phyloP scores from a whole-genome alignment of 1,140 invertebrate species.

The Triops longicaudatus region DNA sequence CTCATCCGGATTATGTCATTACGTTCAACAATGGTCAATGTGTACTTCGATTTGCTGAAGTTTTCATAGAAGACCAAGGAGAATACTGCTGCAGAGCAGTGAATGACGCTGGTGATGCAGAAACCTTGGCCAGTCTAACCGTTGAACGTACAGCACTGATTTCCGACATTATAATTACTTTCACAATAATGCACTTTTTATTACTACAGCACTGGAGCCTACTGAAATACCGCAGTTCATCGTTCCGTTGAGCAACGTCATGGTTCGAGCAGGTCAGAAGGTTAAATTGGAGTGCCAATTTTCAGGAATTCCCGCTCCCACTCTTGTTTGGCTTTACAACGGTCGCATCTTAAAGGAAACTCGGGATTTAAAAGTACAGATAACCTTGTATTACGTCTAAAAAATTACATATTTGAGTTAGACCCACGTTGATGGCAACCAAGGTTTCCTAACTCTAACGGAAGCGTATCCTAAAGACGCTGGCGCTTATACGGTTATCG shows the following conservation, averaged over 20 bases:
- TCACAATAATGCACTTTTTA: conserved; percentile 16
- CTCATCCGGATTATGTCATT: conserved; percentile 56
- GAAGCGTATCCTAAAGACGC: conserved; percentile 63
- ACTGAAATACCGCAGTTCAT: conserved; percentile 48
- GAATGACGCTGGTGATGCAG: conserved; percentile 46
- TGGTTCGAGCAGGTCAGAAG: conserved; percentile 54
- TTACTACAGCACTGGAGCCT: conserved; percentile 43
- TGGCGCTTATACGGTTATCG: conserved; percentile 55
- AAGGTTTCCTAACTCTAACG: conserved; percentile 53
- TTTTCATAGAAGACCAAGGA: conserved; percentile 50
- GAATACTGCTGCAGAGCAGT: conserved; percentile 48
- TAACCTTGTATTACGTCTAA: not conserved
- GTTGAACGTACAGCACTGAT: conserved; percentile 42
- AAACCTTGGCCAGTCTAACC: conserved; percentile 41
- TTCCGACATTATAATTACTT: no score
- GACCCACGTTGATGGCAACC: conserved; percentile 51
- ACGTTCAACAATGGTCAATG: conserved; percentile 44
- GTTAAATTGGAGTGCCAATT: conserved; percentile 57
- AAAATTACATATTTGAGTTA: conserved; percentile 32
- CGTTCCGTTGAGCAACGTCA: conserved; percentile 48
- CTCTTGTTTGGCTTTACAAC: conserved; percentile 47
- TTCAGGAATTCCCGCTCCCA: conserved; percentile 39
- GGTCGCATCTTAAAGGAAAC: conserved; percentile 45
- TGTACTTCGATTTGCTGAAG: conserved; percentile 51
- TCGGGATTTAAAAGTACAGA: conserved; percentile 41